Evolutionary conservation across 2,888 invertebrate species (phyloP), one percentile per base, ranked within the genome.

Genomic region (Galerucella nymphaeae): DNA sequence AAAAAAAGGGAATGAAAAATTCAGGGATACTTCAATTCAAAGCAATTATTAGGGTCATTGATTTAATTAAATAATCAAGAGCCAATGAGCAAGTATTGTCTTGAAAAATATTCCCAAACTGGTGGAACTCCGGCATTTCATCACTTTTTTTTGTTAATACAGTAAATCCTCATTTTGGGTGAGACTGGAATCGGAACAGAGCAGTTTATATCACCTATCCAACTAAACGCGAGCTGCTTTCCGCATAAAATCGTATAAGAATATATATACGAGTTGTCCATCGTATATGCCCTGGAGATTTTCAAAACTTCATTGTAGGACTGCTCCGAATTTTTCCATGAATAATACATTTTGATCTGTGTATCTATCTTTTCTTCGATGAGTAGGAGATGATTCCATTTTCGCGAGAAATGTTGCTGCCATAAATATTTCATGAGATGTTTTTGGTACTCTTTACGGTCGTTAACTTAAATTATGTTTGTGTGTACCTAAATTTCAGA

Each of bases 291-390:
- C 61, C 68, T 20, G 50, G 20, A 53, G 68, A 50, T 61, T 50
- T 42, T 61, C 0, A 48, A 61, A 68, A 68, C 68, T 68, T 68
- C 68, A 61, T 50, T 61, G 30, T 61, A 16, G 58, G 30, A 61
- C 23, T 68, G 53, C 48, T 68, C 64, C 64, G 62, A 59, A 62
- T 41, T 71, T 63, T 73, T 74, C 73, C 53, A 80, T 84, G 84
- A 84, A 83, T 84, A 84, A 84, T 83, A 81, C 82, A 84, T 83
- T 72, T 66, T 75, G 75, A 68, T 68, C 59, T 68, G 78, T 78
- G 76, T 80, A 79, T 80, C 81, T 81, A 82, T 83, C 82, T 81
- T 80, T 81, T 81, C 82, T 83, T 84, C 83, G 83, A 84, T 84
- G 83, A 84, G 81, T 75, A 78, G 10, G 38, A 48, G 30, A 18